Evolutionary conservation across 2,113 vertebrate species (phyloP), one percentile per base, ranked within the genome.

Genomic region (Ranitomeya imitator): DNA sequence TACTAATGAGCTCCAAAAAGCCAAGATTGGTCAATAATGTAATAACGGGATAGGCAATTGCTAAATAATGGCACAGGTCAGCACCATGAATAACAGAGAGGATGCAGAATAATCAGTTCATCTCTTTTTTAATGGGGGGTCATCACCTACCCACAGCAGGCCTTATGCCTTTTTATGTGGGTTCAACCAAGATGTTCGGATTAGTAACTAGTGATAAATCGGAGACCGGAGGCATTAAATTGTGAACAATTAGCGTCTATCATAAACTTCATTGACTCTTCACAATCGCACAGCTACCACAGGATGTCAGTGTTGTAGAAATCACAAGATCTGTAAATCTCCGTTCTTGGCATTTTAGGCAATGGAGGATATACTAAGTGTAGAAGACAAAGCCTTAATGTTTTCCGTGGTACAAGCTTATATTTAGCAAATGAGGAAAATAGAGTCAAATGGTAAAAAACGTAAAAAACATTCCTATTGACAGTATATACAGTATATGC

Each of bases 301-400:
- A 87, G 77, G 86, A 87, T 87, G 86, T 87, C 86, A 87, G 77
- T 87, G 78, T 87, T 87, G 86, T 87, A 79, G 86, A 87, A 80
- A 80, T 80, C 86, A 71, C 61, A 15, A 18, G 45, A 69, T 61
- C 73, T 61, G 71, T 86, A 78, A 78, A 78, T 79, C 77, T 87
- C 55, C 51, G 45, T 87, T 80, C 78, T 71, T 10, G 69, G 51
- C 11, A 59, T 80, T 54, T 65, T 79, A 67, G 45, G 85, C 19
- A 79, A 65, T 31, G 61, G 76, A 69, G 77, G 45, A 63, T 2
- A 16, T n/a, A 83, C 14, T 69, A 67, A 67, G 31, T 51, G 12
- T 23, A 83, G 26, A 37, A 83, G 18, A 51, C 80, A 54, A 65
- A 82, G 59, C 59, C 59, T 63, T 61, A 83, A 83, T 65, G 21